Base-by-base conservation (phyloP, 2,888 invertebrate species). In the Acanthacorydalis orientalis region DNA sequence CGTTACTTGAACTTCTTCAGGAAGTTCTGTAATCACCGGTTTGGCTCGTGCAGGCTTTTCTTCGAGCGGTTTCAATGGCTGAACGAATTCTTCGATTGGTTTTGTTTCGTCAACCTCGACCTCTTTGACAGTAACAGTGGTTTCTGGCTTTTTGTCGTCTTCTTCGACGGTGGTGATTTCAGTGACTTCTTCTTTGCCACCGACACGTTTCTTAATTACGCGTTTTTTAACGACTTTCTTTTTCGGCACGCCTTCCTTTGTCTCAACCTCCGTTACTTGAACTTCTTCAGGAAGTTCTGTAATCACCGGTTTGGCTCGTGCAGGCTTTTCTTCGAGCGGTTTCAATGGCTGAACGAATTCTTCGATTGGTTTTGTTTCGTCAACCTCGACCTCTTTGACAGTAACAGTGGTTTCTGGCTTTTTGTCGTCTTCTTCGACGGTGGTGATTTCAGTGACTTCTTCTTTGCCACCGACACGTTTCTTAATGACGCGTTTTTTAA, bases 161-260 rank as follows among this genome's bases (percentile, higher is more conserved):
- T 68, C 69, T 53, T 69, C 66, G 35, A 65, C 59, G 1, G 60
- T 64, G 11, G 61, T 58, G 54, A 69, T 68, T 64, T 71, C 65
- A 55, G 69, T 69, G 55, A 52, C 55, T 59, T 60, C 60, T 53
- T 54, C 61, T 44, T 56, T 55, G 4, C 55, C 57, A 9, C 59
- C 59, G 49, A 55, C 53, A 38, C 55, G 58, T 48, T 59, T 63
- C 40, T 55, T 57, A 7, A 52, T 49, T 8, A 49, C 47, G 8
- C 57, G 56, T 40, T 56, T 59, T n/a, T 51, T 52, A 11, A 47
- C 56, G n/a, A 56, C 55, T 46, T 59, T 51, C 48, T 60, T 60
- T 45, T 56, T 57, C 6, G 57, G 55, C 6, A 58, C 60, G 6
- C 61, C 57, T 0, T 56, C 56, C 33, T 61, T 56, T 0, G 60